Base-by-base conservation (phyloP, 2,888 invertebrate genomes). In the Ischnus inquisitorius region DNA sequence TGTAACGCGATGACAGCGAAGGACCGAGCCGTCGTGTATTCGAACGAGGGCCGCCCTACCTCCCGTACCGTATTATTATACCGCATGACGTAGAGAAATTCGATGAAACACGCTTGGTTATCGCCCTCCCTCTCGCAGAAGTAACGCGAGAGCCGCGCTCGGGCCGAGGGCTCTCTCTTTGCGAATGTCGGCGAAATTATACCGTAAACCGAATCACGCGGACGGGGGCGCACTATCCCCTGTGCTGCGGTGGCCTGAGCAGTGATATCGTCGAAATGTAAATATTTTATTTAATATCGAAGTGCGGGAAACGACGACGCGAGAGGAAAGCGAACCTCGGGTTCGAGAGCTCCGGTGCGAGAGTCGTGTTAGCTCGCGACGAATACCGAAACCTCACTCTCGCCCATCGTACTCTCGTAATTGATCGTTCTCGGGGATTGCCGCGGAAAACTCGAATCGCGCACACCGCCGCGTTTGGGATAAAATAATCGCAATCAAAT, bases 271-370 rank as follows among this genome's bases (percentile, higher is more conserved):
- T 62, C 67, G 48, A 74, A 72, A 78, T 78, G 60, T 67, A 77
- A 48, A 77, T 60, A 82, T 78, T 60, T 72, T 51, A 75, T 81
- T 75, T 64, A 34, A 68, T 69, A 75, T 81, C 16, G 19, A n/a
- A 81, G 60, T 14, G 57, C 57, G 25, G 60, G 25, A 14, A 28
- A 3, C 34, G 34, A 25, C 60, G 3, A 28, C 2, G 60, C 25
- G 28, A 25, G 28, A 60, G 60, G 60, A 14, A 28, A 60, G 14
- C 6, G 19, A 54, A 46, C 67, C 19, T 16, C 54, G 43, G n/a
- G n/a, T n/a, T n/a, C n/a, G n/a, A n/a, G n/a, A 46, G 60, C 43
- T 48, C 39, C 25, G 25, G 22, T 62, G 48, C 4, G 34, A 34
- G 34, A 34, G 22, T 74, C 48, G 43, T 34, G 39, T 41, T 54